A percentile compares a stretch with the other conserved stretches of the same genome.
These are phyloP conservation scores for Chorisops tibialis DNA, from an alignment of 2,888 invertebrate genomes.

Conservation along the genomic window DNA sequence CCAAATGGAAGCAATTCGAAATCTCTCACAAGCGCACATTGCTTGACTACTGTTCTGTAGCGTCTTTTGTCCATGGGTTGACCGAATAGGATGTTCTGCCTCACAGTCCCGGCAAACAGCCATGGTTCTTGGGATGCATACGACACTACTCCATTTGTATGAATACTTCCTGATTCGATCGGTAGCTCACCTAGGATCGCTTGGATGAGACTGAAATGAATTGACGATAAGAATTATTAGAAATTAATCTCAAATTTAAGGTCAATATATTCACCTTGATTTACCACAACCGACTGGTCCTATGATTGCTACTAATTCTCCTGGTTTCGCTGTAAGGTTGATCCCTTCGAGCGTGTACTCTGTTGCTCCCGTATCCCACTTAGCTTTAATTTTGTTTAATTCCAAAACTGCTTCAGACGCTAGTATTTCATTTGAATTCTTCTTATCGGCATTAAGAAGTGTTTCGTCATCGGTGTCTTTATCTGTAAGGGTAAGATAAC, in stretches of 20 bases:
- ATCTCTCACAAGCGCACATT: conserved; percentile 56
- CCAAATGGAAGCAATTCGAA: conserved; percentile 58
- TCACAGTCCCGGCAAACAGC: conserved; percentile 68
- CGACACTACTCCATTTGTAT: conserved; percentile 60
- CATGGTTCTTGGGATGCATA: conserved; percentile 85
- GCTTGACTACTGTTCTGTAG: conserved; percentile 55
- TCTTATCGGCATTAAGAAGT: conserved; percentile 6
- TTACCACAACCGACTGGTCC: conserved; percentile 72
- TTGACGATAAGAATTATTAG: too few relatives aligned
- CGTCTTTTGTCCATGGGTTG: conserved; percentile 59
- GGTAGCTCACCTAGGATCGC: conserved; percentile 56
- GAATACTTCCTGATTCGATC: conserved; percentile 55
- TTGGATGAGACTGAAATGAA: conserved; percentile 52
- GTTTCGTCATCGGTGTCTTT: neutral
- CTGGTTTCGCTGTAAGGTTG: conserved; percentile 62
- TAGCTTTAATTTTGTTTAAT: conserved; percentile 63
- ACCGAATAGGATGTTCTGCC: conserved; percentile 63
- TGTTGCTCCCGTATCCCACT: conserved; percentile 61
- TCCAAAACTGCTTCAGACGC: conserved; percentile 55
- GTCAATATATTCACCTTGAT: conserved; percentile 41
- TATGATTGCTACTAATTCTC: conserved; percentile 64
- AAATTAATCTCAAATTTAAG: too few relatives aligned
- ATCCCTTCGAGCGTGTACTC: conserved; percentile 68
- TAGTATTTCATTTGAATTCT: conserved; percentile 33
- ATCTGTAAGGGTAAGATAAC: conserved; percentile 10